These are phyloP conservation scores for Corythornis cristatus DNA, from an alignment of 2,113 vertebrate genomes.

Conservation along the genomic window DNA sequence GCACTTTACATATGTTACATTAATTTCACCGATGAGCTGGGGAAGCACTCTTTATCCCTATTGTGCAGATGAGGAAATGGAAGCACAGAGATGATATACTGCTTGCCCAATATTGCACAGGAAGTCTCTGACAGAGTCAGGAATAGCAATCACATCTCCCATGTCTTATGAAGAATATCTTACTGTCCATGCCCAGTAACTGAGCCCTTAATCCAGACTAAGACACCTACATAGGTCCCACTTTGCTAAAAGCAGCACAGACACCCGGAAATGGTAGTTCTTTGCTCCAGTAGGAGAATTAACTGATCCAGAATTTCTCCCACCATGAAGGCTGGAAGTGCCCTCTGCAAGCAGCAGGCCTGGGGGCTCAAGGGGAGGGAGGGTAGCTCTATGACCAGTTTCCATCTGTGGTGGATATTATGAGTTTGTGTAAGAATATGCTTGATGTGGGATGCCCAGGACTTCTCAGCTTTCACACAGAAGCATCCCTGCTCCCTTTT, in stretches of 20 bases:
- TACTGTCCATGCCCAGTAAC: slow-evolving; percentile 49
- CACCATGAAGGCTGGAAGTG: neutral
- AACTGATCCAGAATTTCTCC: neutral
- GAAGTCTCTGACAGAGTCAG: slow-evolving; percentile 67
- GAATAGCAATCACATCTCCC: slow-evolving; percentile 64
- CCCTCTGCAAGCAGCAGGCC: neutral
- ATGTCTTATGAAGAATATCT: slow-evolving; percentile 60
- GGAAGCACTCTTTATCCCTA: slow-evolving; percentile 66
- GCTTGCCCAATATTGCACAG: slow-evolving; percentile 53
- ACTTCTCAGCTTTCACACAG: slow-evolving; percentile 66
- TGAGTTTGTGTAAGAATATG: slow-evolving; percentile 64
- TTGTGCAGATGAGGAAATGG: slow-evolving; percentile 67
- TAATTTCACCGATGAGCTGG: slow-evolving; percentile 67
- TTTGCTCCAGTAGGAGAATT: neutral
- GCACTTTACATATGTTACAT: slow-evolving; percentile 72
- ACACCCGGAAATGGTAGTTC: neutral
- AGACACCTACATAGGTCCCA: slow-evolving; percentile 51
- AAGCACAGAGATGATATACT: slow-evolving; percentile 35
- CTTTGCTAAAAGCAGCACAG: neutral
- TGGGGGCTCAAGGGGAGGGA: neutral
- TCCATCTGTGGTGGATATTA: slow-evolving; percentile 45
- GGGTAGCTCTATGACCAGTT: neutral
- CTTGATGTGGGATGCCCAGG: neutral
- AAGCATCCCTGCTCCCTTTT: neutral
- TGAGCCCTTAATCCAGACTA: slow-evolving; percentile 63